Percentiles rank a stretch among this genome's conserved stretches.
Evolutionary conservation across 1,140 invertebrate species (phyloP).

Genomic region (Eurosta solidaginis): DNA sequence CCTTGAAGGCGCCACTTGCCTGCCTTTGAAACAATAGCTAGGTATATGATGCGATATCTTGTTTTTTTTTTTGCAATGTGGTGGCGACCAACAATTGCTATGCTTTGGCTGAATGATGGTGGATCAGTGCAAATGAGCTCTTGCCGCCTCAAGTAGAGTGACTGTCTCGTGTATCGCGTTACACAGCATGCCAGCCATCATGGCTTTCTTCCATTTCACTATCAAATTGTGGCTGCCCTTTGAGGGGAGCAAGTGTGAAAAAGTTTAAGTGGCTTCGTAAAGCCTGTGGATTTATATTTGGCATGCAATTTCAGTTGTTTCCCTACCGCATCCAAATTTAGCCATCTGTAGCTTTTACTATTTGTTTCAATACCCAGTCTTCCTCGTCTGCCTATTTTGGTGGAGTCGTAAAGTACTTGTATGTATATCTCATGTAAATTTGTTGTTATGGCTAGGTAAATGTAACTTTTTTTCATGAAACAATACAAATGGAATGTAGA

Average conservation of each 20-base stretch:
- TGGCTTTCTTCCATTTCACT: too few species aligned
- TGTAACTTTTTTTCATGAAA: neutral
- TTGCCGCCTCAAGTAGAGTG: neutral
- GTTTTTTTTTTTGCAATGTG: neutral
- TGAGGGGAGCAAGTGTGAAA: constrained; percentile 46
- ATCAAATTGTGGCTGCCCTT: neutral
- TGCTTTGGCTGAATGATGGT: neutral
- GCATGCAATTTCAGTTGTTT: neutral
- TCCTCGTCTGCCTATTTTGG: neutral
- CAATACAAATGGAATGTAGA: neutral
- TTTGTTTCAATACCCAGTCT: neutral
- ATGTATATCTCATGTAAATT: too few species aligned
- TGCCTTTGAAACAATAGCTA: constrained; percentile 22
- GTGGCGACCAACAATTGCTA: neutral
- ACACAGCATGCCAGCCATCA: neutral
- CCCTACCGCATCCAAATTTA: neutral
- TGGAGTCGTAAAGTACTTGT: neutral
- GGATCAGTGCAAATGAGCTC: neutral
- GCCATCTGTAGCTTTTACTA: neutral
- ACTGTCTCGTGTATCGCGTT: constrained; percentile 11
- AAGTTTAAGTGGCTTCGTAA: constrained; percentile 57
- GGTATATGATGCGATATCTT: neutral
- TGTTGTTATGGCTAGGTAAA: constrained; percentile 20
- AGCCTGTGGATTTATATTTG: constrained; percentile 52
- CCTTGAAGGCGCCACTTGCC: constrained; percentile 1